Percentiles rank a stretch among this genome's conserved stretches.
These are phyloP conservation scores for Xenopus petersii DNA, from an alignment of 2,797 vertebrate species.

Conservation along the genomic window DNA sequence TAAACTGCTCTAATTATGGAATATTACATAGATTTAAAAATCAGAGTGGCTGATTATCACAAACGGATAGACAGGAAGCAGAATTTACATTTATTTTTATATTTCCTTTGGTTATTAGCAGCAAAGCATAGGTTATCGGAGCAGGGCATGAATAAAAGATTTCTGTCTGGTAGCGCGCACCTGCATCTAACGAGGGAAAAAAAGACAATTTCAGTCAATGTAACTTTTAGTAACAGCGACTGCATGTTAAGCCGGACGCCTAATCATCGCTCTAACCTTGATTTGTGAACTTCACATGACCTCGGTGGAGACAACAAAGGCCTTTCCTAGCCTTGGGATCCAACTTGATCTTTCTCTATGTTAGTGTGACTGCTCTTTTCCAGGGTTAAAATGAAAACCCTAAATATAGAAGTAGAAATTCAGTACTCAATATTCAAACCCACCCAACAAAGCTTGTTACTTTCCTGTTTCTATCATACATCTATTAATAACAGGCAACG, in stretches of 20 bases:
- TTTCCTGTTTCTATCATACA: constrained; percentile 59
- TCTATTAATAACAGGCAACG: constrained; percentile 63
- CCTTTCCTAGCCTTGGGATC: constrained; percentile 57
- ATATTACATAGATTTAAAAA: not conserved
- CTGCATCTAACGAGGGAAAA: constrained; percentile 6
- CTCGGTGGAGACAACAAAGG: constrained; percentile 58
- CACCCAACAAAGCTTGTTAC: constrained; percentile 56
- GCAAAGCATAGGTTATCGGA: constrained; percentile 3
- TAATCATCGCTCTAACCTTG: constrained; percentile 58
- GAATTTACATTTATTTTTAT: not conserved
- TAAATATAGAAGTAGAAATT: constrained; percentile 60
- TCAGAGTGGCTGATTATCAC: too few species aligned
- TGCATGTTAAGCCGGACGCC: constrained; percentile 57
- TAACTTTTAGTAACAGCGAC: constrained; percentile 65
- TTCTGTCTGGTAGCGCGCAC: not conserved
- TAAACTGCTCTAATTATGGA: too few species aligned
- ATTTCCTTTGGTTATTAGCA: constrained; percentile 2
- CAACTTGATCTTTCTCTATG: constrained; percentile 59
- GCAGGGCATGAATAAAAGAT: constrained; percentile 42
- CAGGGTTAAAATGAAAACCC: constrained; percentile 49
- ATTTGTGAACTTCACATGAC: constrained; percentile 63
- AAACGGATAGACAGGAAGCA: not conserved
- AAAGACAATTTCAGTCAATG: constrained; percentile 52
- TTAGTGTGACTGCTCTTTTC: constrained; percentile 64
- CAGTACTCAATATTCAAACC: constrained; percentile 58